Evolutionary conservation across 2,888 invertebrate genomes (phyloP).

Genomic region (Zelleria hepariella): DNA sequence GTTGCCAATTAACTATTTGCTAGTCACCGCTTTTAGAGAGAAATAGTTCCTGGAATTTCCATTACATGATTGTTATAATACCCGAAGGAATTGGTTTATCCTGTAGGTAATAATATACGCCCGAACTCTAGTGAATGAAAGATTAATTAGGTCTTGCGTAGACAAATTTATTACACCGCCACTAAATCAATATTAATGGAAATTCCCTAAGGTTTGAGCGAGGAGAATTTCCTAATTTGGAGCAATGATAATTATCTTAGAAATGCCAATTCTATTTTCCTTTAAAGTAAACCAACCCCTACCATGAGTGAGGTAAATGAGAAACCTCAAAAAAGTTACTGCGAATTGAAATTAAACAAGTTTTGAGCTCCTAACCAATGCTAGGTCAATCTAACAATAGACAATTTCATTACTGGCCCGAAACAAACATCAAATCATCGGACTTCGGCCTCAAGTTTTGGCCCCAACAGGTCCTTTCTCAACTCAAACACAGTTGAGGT

Average conservation of each 20-base stretch:
- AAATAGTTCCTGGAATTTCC: not conserved
- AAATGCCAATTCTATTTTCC: not conserved
- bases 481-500: constrained; percentile 16
- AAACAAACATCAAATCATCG: not conserved
- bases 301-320: not conserved
- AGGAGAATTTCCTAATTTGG: not conserved
- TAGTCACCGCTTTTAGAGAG: not conserved
- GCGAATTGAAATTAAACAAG: not conserved
- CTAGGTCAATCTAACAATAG: not conserved
- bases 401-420: not conserved
- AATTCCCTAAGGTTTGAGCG: not conserved
- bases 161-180: not conserved
- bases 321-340: not conserved
- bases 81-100: not conserved
- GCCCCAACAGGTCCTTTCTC: constrained; percentile 10
- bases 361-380: not conserved
- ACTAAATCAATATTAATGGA: not conserved
- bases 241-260: not conserved
- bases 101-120: too few relatives aligned
- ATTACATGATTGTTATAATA: not conserved
- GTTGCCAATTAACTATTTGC: too few relatives aligned
- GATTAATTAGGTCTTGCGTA: not conserved
- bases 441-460: not conserved
- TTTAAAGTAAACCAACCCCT: not conserved
- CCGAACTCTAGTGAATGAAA: not conserved